These are phyloP conservation scores for Barbus barbus DNA, from an alignment of 2,113 vertebrate genomes.

Conservation along the genomic window DNA sequence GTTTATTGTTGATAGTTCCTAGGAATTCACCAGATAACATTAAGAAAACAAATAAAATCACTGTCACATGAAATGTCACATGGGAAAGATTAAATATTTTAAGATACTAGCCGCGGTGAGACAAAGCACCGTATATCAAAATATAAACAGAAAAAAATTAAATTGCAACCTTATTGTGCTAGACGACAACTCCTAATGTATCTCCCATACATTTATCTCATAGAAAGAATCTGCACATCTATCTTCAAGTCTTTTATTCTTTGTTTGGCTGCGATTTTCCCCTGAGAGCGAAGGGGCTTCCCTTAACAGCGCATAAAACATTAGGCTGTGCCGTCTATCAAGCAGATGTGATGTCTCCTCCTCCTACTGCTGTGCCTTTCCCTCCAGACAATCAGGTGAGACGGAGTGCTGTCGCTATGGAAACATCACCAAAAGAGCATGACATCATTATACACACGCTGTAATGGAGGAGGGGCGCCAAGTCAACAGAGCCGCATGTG, in stretches of 20 bases:
- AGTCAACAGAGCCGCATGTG: slow-evolving; percentile 23
- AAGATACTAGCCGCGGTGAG: not conserved
- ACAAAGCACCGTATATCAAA: not conserved
- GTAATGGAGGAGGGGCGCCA: slow-evolving; percentile 13
- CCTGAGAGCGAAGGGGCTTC: not conserved
- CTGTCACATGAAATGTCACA: not conserved
- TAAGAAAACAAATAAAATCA: not conserved
- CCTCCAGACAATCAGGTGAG: slow-evolving; percentile 38
- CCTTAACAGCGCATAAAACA: slow-evolving; percentile 14
- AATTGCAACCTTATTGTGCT: not conserved
- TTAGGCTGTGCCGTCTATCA: slow-evolving; percentile 14
- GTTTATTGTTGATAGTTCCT: not conserved
- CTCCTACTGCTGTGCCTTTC: slow-evolving; percentile 4
- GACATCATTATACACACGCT: slow-evolving; percentile 35
- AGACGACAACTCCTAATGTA: not conserved
- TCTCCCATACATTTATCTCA: slow-evolving; percentile 3
- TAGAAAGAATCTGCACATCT: not conserved
- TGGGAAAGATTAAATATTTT: no score
- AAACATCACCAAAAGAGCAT: slow-evolving; percentile 38
- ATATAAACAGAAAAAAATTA: not conserved
- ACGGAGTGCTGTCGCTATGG: slow-evolving; percentile 36
- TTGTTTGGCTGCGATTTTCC: slow-evolving; percentile 1
- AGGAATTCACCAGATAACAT: not conserved
- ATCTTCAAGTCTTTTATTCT: not conserved
- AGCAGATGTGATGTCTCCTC: slow-evolving; percentile 40